Conservation (phyloP, 2,797 vertebrate species). For the Odontamblyopus lacepedii region DNA sequence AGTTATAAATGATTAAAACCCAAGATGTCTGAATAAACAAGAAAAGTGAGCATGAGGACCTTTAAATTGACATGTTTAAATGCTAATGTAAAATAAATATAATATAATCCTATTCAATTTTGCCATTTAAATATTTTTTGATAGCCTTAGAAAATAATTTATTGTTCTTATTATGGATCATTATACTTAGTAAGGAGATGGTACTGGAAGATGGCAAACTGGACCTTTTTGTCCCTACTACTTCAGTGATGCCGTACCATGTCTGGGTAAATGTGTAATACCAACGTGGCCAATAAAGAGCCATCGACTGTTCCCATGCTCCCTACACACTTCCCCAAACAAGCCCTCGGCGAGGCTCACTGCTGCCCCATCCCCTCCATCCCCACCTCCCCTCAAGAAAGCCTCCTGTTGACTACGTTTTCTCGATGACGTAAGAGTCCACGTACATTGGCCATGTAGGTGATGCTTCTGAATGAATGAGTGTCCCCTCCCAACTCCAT, state of each 20-base stretch:
- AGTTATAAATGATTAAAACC: background rate
- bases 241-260: background rate
- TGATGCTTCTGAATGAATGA: constrained; percentile 86
- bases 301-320: constrained; percentile 28
- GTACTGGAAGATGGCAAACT: background rate
- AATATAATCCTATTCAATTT: background rate
- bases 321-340: constrained; percentile 13
- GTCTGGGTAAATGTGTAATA: constrained; percentile 13
- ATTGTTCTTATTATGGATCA: background rate
- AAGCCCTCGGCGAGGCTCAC: constrained; percentile 18
- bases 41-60: background rate
- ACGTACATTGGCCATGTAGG: constrained; percentile 77
- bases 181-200: too few species aligned
- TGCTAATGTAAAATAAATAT: too few species aligned
- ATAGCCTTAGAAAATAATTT: background rate
- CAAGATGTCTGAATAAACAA: background rate
- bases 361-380: background rate
- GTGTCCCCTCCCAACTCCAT: constrained; percentile 75
- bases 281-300: constrained; percentile 27
- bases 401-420: constrained; percentile 77
- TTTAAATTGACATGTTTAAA: background rate
- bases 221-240: background rate
- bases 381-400: constrained; percentile 59
- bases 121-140: background rate
- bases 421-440: constrained; percentile 78